Evolutionary conservation across 2,113 vertebrate species (phyloP), one percentile per base, ranked within the genome.

Genomic region (Stigmatopora nigra): DNA sequence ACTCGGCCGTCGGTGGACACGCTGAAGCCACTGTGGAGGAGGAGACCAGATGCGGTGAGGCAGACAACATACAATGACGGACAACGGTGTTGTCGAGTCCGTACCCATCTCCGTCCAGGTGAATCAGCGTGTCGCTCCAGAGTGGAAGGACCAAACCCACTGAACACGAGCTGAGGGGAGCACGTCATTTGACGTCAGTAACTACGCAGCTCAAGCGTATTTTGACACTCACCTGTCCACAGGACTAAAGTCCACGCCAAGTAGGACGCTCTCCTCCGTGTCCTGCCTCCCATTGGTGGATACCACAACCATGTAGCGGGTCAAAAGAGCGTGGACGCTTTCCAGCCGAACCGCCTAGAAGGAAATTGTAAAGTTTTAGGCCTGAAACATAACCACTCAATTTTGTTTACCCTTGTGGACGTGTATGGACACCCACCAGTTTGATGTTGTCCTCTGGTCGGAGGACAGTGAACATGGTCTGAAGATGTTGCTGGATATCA

Each of bases 51-150:
- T 31, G 25, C 12, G 53, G 58, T 5, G 69, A 6, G 76, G 48
- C 13, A 35, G 22, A 41, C 3, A 48, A 19, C 53, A 6, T 6
- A 16, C 9, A 20, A 46, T 31, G 38, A 15, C 3, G 38, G 38
- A 7, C 7, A 62, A 3, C 5, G 22, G 1, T 3, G 53, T 25
- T 16, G 9, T 41, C 44, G 17, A 19, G 7, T 20, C 78, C 92
- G 93, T 89, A 99, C 97, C 97, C 97, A 68, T 99, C 97, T 73
- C 97, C 97, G 1, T 99, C 97, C 92, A 99, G 90, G 84, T 99
- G 97, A 84, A 99, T 99, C 68, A 95, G 86, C 0, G 97, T 97
- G 87, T 99, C 96, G 19, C 97, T 98, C 97, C 97, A 99, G 78
- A 99, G 91, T 0, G 97, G 94, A 78, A 99, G 88, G 82, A 99